Conservation (phyloP, 2,888 invertebrate genomes). For the Fabriciana adippe region DNA sequence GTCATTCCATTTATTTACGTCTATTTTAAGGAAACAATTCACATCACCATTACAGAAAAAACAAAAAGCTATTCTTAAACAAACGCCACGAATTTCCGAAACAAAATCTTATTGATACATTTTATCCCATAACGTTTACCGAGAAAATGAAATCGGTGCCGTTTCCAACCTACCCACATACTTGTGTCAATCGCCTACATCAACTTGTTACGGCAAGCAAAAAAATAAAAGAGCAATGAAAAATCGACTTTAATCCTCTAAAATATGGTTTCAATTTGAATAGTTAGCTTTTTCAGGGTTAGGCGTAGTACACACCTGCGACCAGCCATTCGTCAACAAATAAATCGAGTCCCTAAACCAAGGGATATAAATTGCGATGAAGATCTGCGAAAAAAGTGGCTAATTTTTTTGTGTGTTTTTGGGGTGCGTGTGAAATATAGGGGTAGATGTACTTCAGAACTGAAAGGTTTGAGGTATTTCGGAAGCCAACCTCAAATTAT, state of each 20-base stretch:
- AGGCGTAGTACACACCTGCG: slow-evolving; percentile 38
- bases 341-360: slow-evolving; percentile 41
- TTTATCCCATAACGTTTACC: slow-evolving; percentile 31
- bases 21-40: background rate
- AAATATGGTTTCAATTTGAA: background rate
- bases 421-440: slow-evolving; percentile 15
- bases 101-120: slow-evolving; percentile 30
- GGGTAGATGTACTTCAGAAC: background rate
- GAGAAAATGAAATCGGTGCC: slow-evolving; percentile 34
- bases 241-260: slow-evolving; percentile 7
- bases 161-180: slow-evolving; percentile 39
- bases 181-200: slow-evolving; percentile 47
- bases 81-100: slow-evolving; percentile 11
- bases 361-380: slow-evolving; percentile 44
- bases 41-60: background rate
- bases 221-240: background rate
- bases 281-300: background rate
- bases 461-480: background rate
- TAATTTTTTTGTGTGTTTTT: slow-evolving; percentile 30
- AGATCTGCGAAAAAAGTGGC: slow-evolving; percentile 41
- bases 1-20: no score
- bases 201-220: slow-evolving; percentile 42
- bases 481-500: background rate
- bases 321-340: slow-evolving; percentile 41
- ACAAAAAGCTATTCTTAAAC: slow-evolving; percentile 2